These are phyloP conservation scores for Enteromius mattozi DNA, from an alignment of 2,797 vertebrate species.

Conservation along the genomic window DNA sequence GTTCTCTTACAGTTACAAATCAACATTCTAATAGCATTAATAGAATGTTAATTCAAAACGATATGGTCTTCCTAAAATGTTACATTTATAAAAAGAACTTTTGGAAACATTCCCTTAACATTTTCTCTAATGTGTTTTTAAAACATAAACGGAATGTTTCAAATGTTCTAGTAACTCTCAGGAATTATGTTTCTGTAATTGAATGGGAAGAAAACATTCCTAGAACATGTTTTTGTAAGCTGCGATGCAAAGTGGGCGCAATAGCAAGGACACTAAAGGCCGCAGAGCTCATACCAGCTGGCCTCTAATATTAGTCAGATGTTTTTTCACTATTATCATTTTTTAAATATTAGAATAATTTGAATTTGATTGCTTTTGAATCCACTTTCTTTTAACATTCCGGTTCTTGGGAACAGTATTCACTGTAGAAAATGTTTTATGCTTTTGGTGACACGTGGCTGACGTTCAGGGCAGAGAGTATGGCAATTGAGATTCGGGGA, in stretches of 20 bases:
- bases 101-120: background rate
- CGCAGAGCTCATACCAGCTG: background rate
- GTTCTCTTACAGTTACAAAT: background rate
- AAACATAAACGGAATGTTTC: background rate
- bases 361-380: background rate
- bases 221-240: background rate
- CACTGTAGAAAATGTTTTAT: background rate
- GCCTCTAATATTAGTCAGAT: background rate
- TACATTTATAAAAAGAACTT: background rate
- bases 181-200: background rate
- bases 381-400: background rate
- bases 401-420: background rate
- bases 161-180: background rate
- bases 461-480: background rate
- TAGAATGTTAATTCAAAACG: background rate
- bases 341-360: background rate
- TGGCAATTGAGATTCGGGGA: background rate
- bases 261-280: background rate
- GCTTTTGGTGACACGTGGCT: background rate
- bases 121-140: background rate
- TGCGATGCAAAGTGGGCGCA: background rate
- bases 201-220: background rate
- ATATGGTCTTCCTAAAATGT: background rate
- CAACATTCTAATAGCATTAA: background rate
- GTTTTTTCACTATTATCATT: background rate